Percentiles rank a stretch among this genome's conserved stretches.
Conservation (phyloP, 2,888 invertebrate species). For the Chloromyia formosa region DNA sequence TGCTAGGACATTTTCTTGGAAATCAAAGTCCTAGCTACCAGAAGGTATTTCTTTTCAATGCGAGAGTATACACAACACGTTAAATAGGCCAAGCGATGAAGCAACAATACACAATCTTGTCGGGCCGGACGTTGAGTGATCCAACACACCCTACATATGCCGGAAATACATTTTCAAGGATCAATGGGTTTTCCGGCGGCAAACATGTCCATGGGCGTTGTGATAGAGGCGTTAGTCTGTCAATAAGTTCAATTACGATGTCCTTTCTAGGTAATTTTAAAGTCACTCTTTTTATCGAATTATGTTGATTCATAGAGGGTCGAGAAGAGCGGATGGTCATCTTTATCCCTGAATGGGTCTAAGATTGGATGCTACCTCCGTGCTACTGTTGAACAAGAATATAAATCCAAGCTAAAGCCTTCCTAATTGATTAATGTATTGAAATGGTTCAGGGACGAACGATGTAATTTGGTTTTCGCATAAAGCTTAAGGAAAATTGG, state of each 20-base stretch:
- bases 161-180: slow-evolving; percentile 37
- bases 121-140: too few species aligned
- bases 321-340: too few species aligned
- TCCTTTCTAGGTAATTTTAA: not conserved
- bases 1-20: not conserved
- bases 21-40: slow-evolving; percentile 14
- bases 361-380: not conserved
- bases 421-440: slow-evolving; percentile 10
- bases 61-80: not conserved
- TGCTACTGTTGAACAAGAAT: not conserved
- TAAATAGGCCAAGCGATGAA: not conserved
- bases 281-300: not conserved
- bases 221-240: slow-evolving; percentile 24
- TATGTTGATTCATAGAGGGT: not conserved
- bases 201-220: not conserved
- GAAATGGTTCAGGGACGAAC: not conserved
- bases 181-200: slow-evolving; percentile 17
- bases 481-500: slow-evolving; percentile 10
- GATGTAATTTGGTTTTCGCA: slow-evolving; percentile 3
- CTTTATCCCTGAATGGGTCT: not conserved
- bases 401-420: slow-evolving; percentile 1
- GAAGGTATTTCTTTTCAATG: not conserved
- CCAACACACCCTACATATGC: not conserved
- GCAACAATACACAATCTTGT: not conserved
- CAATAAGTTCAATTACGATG: slow-evolving; percentile 31